Percentiles rank a stretch among this genome's conserved stretches.
These are phyloP conservation scores for Holotrichia oblita DNA, from an alignment of 1,140 invertebrate species.

Conservation along the genomic window DNA sequence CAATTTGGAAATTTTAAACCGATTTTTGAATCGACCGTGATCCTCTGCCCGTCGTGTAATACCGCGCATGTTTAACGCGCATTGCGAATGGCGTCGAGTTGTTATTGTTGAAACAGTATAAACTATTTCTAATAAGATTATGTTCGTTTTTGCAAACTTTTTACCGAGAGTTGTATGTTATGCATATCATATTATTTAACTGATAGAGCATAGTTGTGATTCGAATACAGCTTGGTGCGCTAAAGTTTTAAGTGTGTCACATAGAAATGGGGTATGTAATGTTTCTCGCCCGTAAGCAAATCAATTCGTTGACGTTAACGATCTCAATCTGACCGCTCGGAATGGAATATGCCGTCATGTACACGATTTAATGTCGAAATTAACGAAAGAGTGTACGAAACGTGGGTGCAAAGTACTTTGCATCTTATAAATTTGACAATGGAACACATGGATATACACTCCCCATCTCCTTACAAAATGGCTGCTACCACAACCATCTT, in stretches of 20 bases:
- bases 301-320: conserved; percentile 54
- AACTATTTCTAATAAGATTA: conserved; percentile 61
- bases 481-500: conserved; percentile 60
- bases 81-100: conserved; percentile 62
- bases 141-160: conserved; percentile 55
- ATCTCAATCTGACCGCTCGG: not conserved
- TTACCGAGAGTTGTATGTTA: conserved; percentile 41
- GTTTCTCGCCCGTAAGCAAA: conserved; percentile 59
- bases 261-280: conserved; percentile 62
- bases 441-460: conserved; percentile 62
- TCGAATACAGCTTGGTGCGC: conserved; percentile 27
- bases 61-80: conserved; percentile 53
- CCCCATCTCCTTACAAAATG: conserved; percentile 61
- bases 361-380: conserved; percentile 15
- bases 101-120: conserved; percentile 63
- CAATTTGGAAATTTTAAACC: conserved; percentile 22
- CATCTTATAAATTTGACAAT: conserved; percentile 51
- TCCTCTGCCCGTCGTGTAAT: conserved; percentile 25
- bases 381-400: conserved; percentile 17
- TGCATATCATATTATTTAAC: conserved; percentile 40
- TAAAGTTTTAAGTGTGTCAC: conserved; percentile 59
- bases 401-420: conserved; percentile 38
- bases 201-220: conserved; percentile 39
- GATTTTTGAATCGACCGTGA: conserved; percentile 38
- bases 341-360: conserved; percentile 6